Percentiles rank a stretch among this genome's conserved stretches.
These are phyloP conservation scores for Chaetops frenatus DNA, from an alignment of 2,113 vertebrate species.

Conservation along the genomic window DNA sequence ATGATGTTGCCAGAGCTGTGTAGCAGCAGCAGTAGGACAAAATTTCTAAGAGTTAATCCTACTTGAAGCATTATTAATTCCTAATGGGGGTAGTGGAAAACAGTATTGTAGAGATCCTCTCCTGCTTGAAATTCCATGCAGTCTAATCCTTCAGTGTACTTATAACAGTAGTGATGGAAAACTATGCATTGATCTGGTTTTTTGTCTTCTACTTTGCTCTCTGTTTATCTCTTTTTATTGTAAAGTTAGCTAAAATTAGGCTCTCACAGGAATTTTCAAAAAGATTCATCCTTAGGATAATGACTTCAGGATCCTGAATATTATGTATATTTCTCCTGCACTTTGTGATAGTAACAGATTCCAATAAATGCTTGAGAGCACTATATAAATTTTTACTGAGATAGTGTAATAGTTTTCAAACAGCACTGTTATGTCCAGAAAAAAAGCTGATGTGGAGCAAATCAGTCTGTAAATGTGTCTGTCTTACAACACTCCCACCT, in stretches of 20 bases:
- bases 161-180: background rate
- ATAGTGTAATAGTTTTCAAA: background rate
- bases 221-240: background rate
- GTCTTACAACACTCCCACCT: background rate
- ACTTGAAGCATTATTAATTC: background rate
- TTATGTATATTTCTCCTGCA: background rate
- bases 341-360: background rate
- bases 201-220: background rate
- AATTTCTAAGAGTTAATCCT: background rate
- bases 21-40: background rate
- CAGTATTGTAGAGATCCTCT: background rate
- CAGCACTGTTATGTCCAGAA: background rate
- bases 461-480: background rate
- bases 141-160: background rate
- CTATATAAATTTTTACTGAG: background rate
- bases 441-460: background rate
- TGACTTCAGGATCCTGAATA: background rate
- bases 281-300: background rate
- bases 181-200: background rate
- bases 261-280: background rate
- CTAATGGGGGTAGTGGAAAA: background rate
- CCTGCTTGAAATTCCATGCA: background rate
- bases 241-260: background rate
- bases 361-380: background rate
- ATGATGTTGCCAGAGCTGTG: background rate